phyloP scores from a whole-genome alignment of 2,797 vertebrate species.

The Halcyon smyrnensis region DNA sequence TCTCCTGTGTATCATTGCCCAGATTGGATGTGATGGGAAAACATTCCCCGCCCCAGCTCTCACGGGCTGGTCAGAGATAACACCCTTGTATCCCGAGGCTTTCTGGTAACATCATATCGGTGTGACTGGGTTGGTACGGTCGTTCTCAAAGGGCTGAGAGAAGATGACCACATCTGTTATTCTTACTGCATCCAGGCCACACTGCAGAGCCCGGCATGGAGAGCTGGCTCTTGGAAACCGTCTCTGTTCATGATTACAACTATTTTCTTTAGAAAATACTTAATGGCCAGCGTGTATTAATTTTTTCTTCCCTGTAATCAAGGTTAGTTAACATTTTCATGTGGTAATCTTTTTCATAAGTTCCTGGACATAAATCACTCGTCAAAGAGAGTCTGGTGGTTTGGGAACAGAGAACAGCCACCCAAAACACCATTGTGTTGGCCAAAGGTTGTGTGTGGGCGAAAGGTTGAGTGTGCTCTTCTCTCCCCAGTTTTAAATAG shows the following conservation, averaged over 20 bases:
- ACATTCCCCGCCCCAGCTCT: background rate
- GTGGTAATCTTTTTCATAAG: slow-evolving; percentile 36
- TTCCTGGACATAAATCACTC: slow-evolving; percentile 13
- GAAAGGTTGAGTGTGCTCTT: background rate
- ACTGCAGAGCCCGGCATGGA: background rate
- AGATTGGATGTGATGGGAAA: background rate
- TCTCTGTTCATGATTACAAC: background rate
- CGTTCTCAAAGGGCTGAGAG: slow-evolving; percentile 5
- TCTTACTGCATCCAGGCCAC: background rate
- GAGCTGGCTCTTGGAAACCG: background rate
- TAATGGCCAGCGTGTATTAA: background rate
- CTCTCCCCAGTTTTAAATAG: background rate
- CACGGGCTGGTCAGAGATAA: background rate
- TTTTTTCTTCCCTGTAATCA: slow-evolving; percentile 32
- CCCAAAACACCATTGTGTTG: background rate
- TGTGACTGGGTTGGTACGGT: background rate
- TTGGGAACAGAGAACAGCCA: background rate
- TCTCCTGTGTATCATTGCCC: background rate
- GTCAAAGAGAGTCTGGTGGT: background rate
- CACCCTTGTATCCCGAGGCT: background rate
- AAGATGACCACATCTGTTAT: slow-evolving; percentile 27
- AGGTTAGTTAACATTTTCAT: slow-evolving; percentile 2
- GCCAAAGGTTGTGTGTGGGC: background rate
- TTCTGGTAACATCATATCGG: background rate
- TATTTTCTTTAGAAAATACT: slow-evolving; percentile 29